These are phyloP conservation scores for Erebia epiphron DNA, from an alignment of 2,888 invertebrate species.

Conservation along the genomic window DNA sequence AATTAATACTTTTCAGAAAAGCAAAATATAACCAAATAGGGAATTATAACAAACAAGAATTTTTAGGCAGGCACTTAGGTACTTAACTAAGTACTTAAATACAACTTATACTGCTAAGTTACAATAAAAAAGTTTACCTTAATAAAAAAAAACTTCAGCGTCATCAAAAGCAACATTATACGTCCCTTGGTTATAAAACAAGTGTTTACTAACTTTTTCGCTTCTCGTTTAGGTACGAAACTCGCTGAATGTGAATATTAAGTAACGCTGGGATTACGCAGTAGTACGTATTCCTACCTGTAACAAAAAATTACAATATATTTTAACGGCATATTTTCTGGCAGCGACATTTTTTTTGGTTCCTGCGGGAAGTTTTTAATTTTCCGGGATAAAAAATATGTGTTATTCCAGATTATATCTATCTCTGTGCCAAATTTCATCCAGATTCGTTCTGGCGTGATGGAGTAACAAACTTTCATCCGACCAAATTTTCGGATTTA, in stretches of 20 bases:
- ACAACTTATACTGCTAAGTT: not conserved
- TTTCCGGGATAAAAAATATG: too few species aligned
- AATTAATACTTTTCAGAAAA: too few species aligned
- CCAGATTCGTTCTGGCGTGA: too few species aligned
- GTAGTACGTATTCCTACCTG: not conserved
- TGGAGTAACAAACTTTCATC: too few species aligned
- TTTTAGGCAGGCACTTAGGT: not conserved
- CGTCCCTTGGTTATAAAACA: slow-evolving; percentile 8
- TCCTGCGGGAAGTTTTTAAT: too few species aligned
- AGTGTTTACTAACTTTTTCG: not conserved
- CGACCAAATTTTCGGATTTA: too few species aligned
- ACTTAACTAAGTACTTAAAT: too few species aligned
- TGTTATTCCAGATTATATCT: too few species aligned
- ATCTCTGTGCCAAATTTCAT: too few species aligned
- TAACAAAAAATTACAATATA: not conserved
- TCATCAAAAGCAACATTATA: not conserved
- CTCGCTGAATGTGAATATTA: not conserved
- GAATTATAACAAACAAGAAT: not conserved
- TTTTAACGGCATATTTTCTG: too few species aligned
- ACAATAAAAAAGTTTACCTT: not conserved
- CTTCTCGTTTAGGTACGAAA: not conserved
- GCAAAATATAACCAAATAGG: too few species aligned
- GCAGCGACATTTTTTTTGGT: too few species aligned
- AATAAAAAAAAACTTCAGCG: not conserved
- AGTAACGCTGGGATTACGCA: not conserved